A percentile compares a stretch with the other conserved stretches of the same genome.
Evolutionary conservation across 2,113 vertebrate species (phyloP).

Genomic region (Rana temporaria): DNA sequence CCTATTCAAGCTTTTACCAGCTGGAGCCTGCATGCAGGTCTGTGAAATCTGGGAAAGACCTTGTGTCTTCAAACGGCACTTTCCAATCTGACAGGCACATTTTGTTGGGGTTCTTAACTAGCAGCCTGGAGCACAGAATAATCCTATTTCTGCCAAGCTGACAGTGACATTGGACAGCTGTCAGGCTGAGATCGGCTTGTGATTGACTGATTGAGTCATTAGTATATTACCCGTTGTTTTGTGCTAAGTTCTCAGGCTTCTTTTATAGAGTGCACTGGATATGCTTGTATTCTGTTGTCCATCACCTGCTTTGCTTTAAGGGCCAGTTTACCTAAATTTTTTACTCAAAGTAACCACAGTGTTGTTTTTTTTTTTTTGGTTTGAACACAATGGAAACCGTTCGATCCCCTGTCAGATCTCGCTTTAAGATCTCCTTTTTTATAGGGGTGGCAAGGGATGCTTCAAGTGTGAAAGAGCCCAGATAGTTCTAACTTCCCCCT

Average conservation of each 20-base stretch:
- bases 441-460: too few relatives aligned
- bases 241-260: not conserved
- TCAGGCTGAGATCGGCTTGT: slow-evolving; percentile 16
- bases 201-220: slow-evolving; percentile 42
- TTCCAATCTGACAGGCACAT: not conserved
- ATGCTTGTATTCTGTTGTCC: too few relatives aligned
- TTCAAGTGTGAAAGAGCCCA: too few relatives aligned
- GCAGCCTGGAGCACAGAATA: slow-evolving; percentile 19
- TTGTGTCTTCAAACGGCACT: slow-evolving; percentile 18
- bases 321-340: too few relatives aligned
- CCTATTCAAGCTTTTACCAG: not conserved
- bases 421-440: too few relatives aligned
- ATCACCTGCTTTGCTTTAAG: too few relatives aligned
- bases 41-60: slow-evolving; percentile 5
- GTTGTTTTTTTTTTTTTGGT: too few relatives aligned
- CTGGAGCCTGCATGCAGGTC: not conserved
- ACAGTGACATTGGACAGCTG: slow-evolving; percentile 42
- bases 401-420: too few relatives aligned
- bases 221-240: not conserved
- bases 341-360: too few relatives aligned
- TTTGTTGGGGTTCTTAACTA: slow-evolving; percentile 33
- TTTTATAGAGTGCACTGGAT: not conserved
- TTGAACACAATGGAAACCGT: too few relatives aligned
- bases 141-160: slow-evolving; percentile 33
- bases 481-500: too few relatives aligned